Percentiles rank a stretch among this genome's conserved stretches.
Evolutionary conservation across 2,888 invertebrate genomes (phyloP).

Genomic region (Laothoe populi): DNA sequence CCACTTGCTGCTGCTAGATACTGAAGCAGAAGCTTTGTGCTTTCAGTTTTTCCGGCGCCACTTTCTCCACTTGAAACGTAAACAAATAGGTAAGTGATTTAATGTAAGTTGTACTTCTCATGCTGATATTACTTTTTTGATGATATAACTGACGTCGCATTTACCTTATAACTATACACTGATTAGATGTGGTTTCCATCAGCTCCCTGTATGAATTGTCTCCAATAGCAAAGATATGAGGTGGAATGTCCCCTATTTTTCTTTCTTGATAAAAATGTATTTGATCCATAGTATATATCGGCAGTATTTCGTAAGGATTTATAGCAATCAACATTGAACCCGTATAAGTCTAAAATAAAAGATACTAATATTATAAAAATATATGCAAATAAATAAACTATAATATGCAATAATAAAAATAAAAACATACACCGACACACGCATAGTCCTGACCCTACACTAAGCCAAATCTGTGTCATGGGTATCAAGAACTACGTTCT

Average conservation of each 20-base stretch:
- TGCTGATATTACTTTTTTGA: not conserved
- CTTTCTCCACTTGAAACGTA: conserved; percentile 93
- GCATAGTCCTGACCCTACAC: too few species aligned
- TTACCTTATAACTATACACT: conserved; percentile 97
- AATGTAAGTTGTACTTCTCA: not conserved
- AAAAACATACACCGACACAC: too few species aligned
- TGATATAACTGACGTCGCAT: not conserved
- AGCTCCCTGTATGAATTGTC: conserved; percentile 95
- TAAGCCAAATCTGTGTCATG: too few species aligned
- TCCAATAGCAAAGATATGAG: conserved; percentile 98
- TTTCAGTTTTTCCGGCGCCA: conserved; percentile 98
- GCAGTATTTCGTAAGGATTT: conserved; percentile 96
- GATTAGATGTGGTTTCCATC: conserved; percentile 90
- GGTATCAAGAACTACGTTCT: too few species aligned
- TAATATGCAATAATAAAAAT: not conserved
- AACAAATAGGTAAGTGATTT: not conserved
- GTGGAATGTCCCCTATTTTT: conserved; percentile 94
- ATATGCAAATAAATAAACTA: not conserved
- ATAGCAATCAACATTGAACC: conserved; percentile 97
- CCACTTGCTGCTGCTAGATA: conserved; percentile 97
- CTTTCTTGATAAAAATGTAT: conserved; percentile 92
- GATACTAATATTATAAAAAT: not conserved
- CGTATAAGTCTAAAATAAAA: conserved; percentile 92
- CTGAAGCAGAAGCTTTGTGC: conserved; percentile 96
- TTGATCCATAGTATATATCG: conserved; percentile 96